Percentiles rank a stretch among this genome's conserved stretches.
These are phyloP conservation scores for Promerops cafer DNA, from an alignment of 2,113 vertebrate genomes.

Conservation along the genomic window DNA sequence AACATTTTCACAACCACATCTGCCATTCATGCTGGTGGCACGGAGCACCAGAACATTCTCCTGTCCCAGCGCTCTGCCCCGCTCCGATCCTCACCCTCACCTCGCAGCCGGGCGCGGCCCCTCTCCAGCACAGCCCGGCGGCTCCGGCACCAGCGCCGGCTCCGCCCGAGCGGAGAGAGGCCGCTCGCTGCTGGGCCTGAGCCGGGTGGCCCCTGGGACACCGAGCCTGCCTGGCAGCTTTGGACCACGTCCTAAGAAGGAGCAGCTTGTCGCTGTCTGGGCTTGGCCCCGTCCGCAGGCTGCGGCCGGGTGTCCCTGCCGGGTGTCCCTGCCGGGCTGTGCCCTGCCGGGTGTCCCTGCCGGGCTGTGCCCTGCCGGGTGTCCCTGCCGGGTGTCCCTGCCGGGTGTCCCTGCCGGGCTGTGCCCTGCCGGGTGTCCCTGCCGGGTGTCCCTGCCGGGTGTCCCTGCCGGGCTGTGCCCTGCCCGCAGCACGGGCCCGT, in stretches of 20 bases:
- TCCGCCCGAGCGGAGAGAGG: neutral
- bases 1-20: constrained; percentile 73
- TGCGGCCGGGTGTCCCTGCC: too few relatives aligned
- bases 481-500: rapidly evolving
- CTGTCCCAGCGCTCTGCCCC: neutral
- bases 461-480: rapidly evolving
- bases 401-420: too few relatives aligned
- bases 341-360: too few relatives aligned
- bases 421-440: too few relatives aligned
- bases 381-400: too few relatives aligned
- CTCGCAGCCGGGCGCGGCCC: neutral
- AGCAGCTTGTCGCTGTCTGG: rapidly evolving
- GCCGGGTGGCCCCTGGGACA: neutral
- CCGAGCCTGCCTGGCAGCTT: neutral
- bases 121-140: neutral
- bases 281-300: too few relatives aligned
- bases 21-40: constrained; percentile 70
- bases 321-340: too few relatives aligned
- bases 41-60: constrained; percentile 57
- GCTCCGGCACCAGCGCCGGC: neutral
- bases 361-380: too few relatives aligned
- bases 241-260: rapidly evolving
- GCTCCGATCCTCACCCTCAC: neutral
- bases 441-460: too few relatives aligned
- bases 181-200: rapidly evolving